phyloP scores from a whole-genome alignment of 2,888 invertebrate genomes.

The Polymixis flavicincta region DNA sequence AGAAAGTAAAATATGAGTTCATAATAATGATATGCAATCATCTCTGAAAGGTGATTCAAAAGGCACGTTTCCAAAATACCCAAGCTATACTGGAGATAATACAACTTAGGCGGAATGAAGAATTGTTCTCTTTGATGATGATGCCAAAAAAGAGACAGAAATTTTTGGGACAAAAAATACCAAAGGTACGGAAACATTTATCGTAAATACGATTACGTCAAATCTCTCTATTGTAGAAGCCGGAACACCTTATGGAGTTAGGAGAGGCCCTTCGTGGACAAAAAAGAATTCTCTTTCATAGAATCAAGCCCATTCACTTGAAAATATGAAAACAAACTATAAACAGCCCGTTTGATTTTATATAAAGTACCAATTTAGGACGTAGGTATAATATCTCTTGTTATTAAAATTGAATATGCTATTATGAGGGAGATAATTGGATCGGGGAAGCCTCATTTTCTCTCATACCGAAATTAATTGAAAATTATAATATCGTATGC shows the following conservation, averaged over 20 bases:
- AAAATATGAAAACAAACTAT: slow-evolving; percentile 29
- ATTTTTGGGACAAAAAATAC: slow-evolving; percentile 2
- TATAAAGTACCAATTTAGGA: slow-evolving; percentile 10
- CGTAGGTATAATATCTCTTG: slow-evolving; percentile 26
- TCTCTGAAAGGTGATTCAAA: background rate
- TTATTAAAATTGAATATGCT: slow-evolving; percentile 31
- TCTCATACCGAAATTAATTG: slow-evolving; percentile 24
- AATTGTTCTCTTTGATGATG: background rate
- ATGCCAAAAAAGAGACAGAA: background rate
- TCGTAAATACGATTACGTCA: slow-evolving; percentile 46
- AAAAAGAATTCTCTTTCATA: slow-evolving; percentile 27
- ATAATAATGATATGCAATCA: slow-evolving; percentile 6
- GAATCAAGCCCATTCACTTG: slow-evolving; percentile 26
- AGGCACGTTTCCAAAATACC: background rate
- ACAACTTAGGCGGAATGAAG: background rate
- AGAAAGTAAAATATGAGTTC: slow-evolving; percentile 46
- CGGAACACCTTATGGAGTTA: slow-evolving; percentile 41
- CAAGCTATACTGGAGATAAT: background rate
- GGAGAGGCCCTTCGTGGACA: slow-evolving; percentile 34
- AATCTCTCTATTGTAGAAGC: slow-evolving; percentile 29
- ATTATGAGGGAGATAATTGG: slow-evolving; percentile 23
- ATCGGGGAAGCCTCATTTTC: slow-evolving; percentile 20
- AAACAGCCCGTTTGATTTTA: slow-evolving; percentile 8
- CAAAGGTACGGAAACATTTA: slow-evolving; percentile 32
- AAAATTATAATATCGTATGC: slow-evolving; percentile 26